A percentile compares a stretch with the other conserved stretches of the same genome.
phyloP scores from a whole-genome alignment of 2,888 invertebrate species.

The Aleiodes alternator region DNA sequence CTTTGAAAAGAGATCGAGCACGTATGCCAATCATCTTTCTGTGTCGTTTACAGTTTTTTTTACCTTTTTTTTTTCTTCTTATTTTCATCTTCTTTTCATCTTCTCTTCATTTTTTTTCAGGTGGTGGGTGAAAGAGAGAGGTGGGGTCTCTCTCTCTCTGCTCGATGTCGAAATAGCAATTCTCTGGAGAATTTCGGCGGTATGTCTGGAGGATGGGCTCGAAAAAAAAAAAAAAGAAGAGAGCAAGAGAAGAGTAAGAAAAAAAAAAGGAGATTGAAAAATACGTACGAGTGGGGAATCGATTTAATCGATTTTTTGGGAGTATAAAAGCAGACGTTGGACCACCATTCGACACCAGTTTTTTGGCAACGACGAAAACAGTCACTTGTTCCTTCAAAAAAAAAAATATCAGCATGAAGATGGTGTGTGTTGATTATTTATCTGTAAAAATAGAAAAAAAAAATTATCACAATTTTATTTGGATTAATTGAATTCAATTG shows the following conservation, averaged over 20 bases:
- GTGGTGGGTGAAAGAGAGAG: not conserved
- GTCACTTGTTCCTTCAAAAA: not conserved
- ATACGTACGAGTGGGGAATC: conserved; percentile 32
- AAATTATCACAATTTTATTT: not conserved
- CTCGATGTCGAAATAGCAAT: not conserved
- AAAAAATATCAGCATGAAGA: conserved; percentile 10
- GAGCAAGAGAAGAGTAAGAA: too few species aligned
- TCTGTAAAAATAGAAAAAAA: not conserved
- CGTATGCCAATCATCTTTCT: too few species aligned
- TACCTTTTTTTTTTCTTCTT: not conserved
- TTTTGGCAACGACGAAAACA: conserved; percentile 9
- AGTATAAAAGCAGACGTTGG: conserved; percentile 31
- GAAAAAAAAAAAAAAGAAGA: not conserved
- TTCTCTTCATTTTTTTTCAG: not conserved
- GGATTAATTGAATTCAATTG: not conserved
- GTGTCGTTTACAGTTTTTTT: not conserved
- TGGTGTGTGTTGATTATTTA: conserved; percentile 17
- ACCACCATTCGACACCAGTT: conserved; percentile 1
- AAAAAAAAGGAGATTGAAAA: conserved; percentile 10
- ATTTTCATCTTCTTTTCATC: not conserved
- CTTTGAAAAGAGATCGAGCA: too few species aligned
- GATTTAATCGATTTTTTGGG: conserved; percentile 35
- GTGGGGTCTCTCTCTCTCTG: not conserved
- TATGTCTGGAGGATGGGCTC: conserved; percentile 7
- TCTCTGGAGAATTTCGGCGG: conserved; percentile 10